Percentiles rank a stretch among this genome's conserved stretches.
Conservation (phyloP, 2,888 invertebrate species). For the Drosophila atroscutellata region DNA sequence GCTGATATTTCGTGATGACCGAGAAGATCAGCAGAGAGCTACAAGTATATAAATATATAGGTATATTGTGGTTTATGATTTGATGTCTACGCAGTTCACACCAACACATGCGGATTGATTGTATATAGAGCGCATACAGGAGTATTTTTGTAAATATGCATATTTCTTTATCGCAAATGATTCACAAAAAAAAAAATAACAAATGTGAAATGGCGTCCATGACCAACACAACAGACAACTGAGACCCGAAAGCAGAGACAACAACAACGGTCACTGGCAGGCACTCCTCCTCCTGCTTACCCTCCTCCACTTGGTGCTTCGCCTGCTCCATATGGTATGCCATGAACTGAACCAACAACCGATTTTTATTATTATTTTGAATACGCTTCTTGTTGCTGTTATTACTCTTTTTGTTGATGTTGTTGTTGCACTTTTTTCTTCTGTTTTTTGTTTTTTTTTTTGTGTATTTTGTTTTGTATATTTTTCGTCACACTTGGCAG, state of each 20-base stretch:
- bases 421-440: constrained; percentile 24
- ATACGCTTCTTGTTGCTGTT: constrained; percentile 74
- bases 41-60: constrained; percentile 22
- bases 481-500: constrained; percentile 80
- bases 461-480: constrained; percentile 80
- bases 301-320: constrained; percentile 5
- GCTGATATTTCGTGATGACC: constrained; percentile 41
- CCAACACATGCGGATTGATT: constrained; percentile 6
- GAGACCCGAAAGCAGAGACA: constrained; percentile 45
- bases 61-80: constrained; percentile 69
- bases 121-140: neutral
- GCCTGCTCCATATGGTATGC: constrained; percentile 56
- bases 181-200: constrained; percentile 56
- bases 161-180: constrained; percentile 75
- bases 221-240: constrained; percentile 74
- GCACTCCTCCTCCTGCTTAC: constrained; percentile 17
- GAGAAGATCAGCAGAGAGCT: constrained; percentile 12
- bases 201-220: constrained; percentile 77
- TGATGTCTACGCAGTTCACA: constrained; percentile 39
- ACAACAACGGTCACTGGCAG: constrained; percentile 55
- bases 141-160: constrained; percentile 16
- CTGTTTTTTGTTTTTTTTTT: constrained; percentile 46
- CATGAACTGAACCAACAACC: constrained; percentile 69
- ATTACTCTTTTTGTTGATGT: constrained; percentile 63
- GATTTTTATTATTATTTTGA: constrained; percentile 80